Base-by-base conservation (phyloP, 2,888 invertebrate species). In the Muscina levida region DNA sequence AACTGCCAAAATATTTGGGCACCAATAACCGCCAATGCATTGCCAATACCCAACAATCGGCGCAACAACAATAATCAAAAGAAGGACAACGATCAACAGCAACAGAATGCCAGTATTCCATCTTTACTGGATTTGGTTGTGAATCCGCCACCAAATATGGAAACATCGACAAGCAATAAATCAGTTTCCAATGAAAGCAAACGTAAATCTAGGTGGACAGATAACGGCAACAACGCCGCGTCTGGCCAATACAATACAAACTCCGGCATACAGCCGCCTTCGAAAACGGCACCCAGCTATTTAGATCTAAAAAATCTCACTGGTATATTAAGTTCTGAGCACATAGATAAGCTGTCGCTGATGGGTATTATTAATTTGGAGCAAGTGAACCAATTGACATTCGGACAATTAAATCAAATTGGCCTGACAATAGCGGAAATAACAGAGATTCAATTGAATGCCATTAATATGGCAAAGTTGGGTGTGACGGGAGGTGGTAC, bases 311-410 rank as follows among this genome's bases (percentile, higher is more conserved):
- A 92, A 87, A 93, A 93, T 87, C 89, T 93, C 83, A 92, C 91
- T 15, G 92, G 92, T 56, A 92, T 93, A 66, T 88, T 93, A 75
- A 92, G 92, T 72, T 88, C 91, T 3, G 91, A 92, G 78, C 93
- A 93, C 86, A 93, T 93, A 86, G 90, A 91, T n/a, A 93, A 93
- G 85, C 90, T 93, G 56, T 91, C 91, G 5, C 92, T 92, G 88
- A 91, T 93, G 89, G 93, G 93, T 72, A 92, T 93, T 56, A 92
- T 92, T 72, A 93, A 93, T 88, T 90, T 93, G 85, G 93, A 93
- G 84, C 93, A 93, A 85, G 89, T 93, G 83, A 91, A 92, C 82
- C 93, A 93, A 85, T 88, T 93, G 73, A 93, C 93, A 56, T 92
- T 93, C 77, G 91, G 92, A 42, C 93, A 93, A 84, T 87, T 93